These are phyloP conservation scores for Caenorhabditis latens DNA, from an alignment of 1,140 invertebrate genomes.

Conservation along the genomic window DNA sequence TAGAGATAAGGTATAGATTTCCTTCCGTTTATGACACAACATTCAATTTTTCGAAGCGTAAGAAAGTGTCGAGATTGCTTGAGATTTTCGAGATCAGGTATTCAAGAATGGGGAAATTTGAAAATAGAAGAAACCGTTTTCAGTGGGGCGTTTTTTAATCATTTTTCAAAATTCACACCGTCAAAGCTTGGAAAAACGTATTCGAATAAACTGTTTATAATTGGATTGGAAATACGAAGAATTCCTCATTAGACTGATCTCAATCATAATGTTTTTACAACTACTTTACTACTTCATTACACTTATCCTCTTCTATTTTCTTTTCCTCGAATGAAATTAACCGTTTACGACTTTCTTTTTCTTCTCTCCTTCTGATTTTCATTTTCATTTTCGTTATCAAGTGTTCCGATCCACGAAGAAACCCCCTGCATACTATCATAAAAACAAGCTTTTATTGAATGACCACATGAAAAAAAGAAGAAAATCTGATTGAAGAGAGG, in stretches of 20 bases:
- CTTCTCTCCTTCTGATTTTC: not conserved
- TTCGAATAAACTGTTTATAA: not conserved
- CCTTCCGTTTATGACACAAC: constrained; percentile 38
- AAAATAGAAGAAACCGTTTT: not conserved
- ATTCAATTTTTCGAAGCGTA: not conserved
- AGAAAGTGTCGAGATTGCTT: not conserved
- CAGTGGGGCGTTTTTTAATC: not conserved
- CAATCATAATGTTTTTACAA: not conserved
- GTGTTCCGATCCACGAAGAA: constrained; percentile 8
- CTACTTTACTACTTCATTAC: constrained; percentile 22
- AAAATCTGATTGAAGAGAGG: constrained; percentile 10
- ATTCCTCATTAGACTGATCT: constrained; percentile 16
- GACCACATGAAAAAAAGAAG: not conserved
- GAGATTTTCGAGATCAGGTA: not conserved
- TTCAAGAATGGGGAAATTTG: not conserved
- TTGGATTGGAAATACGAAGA: not conserved
- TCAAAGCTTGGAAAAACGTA: not conserved
- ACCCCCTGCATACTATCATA: constrained; percentile 1
- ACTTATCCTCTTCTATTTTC: not conserved
- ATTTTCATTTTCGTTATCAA: constrained; percentile 15
- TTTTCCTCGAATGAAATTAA: not conserved
- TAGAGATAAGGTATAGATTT: constrained; percentile 32
- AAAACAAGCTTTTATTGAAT: constrained; percentile 39
- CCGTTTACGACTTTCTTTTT: constrained; percentile 4
- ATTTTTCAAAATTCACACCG: no score